Percentiles rank a stretch among this genome's conserved stretches.
These are phyloP conservation scores for Tichodroma muraria DNA, from an alignment of 2,113 vertebrate genomes.

Conservation along the genomic window DNA sequence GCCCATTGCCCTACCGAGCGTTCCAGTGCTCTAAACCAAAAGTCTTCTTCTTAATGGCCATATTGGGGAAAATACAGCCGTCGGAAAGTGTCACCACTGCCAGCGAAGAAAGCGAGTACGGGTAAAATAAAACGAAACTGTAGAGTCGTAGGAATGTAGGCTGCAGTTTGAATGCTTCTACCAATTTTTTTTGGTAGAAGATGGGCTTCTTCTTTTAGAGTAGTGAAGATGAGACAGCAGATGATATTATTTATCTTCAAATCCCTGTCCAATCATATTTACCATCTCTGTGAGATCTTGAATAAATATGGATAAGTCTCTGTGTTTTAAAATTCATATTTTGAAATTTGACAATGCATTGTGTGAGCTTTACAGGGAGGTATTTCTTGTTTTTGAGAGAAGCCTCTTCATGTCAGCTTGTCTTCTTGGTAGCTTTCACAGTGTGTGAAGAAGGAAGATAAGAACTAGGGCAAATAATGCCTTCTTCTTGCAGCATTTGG, in stretches of 20 bases:
- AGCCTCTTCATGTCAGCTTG: not conserved
- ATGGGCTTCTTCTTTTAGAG: not conserved
- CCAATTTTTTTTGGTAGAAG: too few species aligned
- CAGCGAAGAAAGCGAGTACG: not conserved
- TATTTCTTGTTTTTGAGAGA: not conserved
- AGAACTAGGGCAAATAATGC: not conserved
- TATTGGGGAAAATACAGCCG: not conserved
- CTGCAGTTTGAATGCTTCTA: not conserved
- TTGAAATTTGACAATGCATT: not conserved
- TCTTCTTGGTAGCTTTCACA: not conserved
- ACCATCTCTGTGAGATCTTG: not conserved
- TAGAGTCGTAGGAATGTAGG: not conserved
- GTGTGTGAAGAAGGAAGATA: not conserved
- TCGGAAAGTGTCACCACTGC: not conserved
- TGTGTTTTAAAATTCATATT: constrained; percentile 5
- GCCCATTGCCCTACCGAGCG: not conserved
- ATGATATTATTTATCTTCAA: constrained; percentile 15
- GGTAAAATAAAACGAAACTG: not conserved
- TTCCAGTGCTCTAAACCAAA: constrained; percentile 9
- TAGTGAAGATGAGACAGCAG: not conserved
- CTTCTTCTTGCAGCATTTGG: not conserved
- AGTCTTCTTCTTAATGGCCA: not conserved
- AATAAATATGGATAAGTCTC: constrained; percentile 14
- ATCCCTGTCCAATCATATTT: not conserved
- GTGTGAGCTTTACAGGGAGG: not conserved